phyloP scores from a whole-genome alignment of 2,888 invertebrate species.

The Tineola bisselliella region DNA sequence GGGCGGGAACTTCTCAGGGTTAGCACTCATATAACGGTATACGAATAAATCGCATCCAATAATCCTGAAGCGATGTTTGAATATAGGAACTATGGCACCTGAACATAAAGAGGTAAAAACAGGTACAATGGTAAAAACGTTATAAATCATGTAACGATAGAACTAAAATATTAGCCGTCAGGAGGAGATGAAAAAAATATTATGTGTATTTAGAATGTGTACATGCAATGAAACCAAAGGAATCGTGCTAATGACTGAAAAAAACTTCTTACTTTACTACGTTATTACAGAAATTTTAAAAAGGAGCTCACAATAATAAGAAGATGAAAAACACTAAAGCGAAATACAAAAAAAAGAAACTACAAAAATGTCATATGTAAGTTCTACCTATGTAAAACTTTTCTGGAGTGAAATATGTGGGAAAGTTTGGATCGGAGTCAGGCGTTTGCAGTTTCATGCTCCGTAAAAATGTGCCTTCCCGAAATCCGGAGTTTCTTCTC shows the following conservation, averaged over 20 bases:
- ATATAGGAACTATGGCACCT: constrained; percentile 75
- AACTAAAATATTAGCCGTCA: not conserved
- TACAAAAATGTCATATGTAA: not conserved
- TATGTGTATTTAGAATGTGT: too few relatives aligned
- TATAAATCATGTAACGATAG: not conserved
- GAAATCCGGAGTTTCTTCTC: constrained; percentile 78
- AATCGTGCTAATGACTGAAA: too few relatives aligned
- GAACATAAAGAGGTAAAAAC: constrained; percentile 15
- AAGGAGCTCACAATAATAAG: too few relatives aligned
- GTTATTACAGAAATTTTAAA: too few relatives aligned
- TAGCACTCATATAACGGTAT: constrained; percentile 78
- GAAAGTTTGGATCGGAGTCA: constrained; percentile 73
- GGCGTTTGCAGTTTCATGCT: constrained; percentile 75
- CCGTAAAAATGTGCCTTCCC: constrained; percentile 79
- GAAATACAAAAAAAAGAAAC: not conserved
- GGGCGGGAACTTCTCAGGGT: constrained; percentile 75
- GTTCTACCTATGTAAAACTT: constrained; percentile 79
- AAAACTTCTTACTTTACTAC: too few relatives aligned
- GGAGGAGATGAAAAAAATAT: too few relatives aligned
- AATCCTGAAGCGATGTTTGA: constrained; percentile 80
- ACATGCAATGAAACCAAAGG: too few relatives aligned
- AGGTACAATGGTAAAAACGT: too few relatives aligned
- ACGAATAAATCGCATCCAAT: constrained; percentile 81
- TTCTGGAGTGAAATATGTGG: constrained; percentile 79
- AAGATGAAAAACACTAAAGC: too few relatives aligned